phyloP scores from a whole-genome alignment of 2,113 vertebrate genomes.

The Protobothrops flavoviridis region DNA sequence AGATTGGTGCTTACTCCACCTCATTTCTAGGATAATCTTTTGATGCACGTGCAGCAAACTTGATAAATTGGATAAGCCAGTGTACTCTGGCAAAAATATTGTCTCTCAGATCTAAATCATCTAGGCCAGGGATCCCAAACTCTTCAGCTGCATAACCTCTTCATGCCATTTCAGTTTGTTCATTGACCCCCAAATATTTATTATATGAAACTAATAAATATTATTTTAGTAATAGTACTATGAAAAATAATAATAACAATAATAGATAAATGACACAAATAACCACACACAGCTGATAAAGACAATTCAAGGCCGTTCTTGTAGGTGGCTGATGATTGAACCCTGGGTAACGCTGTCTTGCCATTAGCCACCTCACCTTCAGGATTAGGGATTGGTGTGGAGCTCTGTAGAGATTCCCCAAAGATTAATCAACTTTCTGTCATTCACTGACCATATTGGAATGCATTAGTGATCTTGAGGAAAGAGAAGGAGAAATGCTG shows the following conservation, averaged over 20 bases:
- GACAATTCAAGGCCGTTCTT: not conserved
- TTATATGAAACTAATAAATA: not conserved
- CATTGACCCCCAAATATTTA: not conserved
- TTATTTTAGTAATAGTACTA: not conserved
- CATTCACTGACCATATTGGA: not conserved
- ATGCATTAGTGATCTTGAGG: no score
- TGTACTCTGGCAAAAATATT: not conserved
- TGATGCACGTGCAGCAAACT: not conserved
- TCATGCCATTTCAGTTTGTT: not conserved
- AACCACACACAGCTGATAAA: not conserved
- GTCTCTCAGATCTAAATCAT: not conserved
- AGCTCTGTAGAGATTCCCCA: not conserved
- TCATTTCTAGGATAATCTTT: not conserved
- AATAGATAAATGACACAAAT: not conserved
- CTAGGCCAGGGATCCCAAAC: not conserved
- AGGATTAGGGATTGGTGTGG: not conserved
- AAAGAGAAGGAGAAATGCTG: no score
- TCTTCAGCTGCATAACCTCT: not conserved
- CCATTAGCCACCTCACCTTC: not conserved
- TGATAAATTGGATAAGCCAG: not conserved
- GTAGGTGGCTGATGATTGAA: not conserved
- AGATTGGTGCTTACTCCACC: not conserved
- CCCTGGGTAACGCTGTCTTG: not conserved
- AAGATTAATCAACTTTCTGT: not conserved
- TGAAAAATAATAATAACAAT: not conserved